Percentiles rank a stretch among this genome's conserved stretches.
Evolutionary conservation across 2,113 vertebrate species (phyloP).

Genomic region (Climacteris rufus): DNA sequence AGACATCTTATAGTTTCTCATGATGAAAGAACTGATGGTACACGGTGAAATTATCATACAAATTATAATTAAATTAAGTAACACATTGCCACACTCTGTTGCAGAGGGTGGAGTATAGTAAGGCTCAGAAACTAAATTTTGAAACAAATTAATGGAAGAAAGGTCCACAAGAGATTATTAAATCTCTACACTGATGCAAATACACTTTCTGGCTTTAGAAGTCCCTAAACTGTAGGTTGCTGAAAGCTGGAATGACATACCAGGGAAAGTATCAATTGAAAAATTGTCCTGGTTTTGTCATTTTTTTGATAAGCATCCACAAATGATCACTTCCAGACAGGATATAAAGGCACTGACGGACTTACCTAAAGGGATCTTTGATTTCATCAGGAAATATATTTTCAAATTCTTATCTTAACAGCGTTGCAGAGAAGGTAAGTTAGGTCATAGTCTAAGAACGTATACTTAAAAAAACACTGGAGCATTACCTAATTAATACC

Average conservation of each 20-base stretch:
- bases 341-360: not conserved
- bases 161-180: not conserved
- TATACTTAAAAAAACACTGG: not conserved
- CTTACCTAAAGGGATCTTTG: not conserved
- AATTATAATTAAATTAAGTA: not conserved
- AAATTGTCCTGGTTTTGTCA: not conserved
- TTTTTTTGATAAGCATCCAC: not conserved
- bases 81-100: not conserved
- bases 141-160: not conserved
- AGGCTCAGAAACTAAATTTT: not conserved
- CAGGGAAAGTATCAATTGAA: not conserved
- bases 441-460: not conserved
- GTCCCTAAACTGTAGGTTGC: not conserved
- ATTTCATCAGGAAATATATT: not conserved
- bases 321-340: not conserved
- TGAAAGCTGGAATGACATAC: not conserved
- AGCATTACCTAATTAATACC: not conserved
- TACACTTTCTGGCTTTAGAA: not conserved
- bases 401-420: not conserved
- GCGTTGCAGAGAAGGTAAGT: not conserved
- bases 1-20: not conserved
- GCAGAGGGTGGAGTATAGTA: not conserved
- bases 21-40: not conserved
- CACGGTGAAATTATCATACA: not conserved
- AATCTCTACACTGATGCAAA: not conserved